Conservation (phyloP, 2,113 vertebrate genomes). For the Anolis carolinensis region DNA sequence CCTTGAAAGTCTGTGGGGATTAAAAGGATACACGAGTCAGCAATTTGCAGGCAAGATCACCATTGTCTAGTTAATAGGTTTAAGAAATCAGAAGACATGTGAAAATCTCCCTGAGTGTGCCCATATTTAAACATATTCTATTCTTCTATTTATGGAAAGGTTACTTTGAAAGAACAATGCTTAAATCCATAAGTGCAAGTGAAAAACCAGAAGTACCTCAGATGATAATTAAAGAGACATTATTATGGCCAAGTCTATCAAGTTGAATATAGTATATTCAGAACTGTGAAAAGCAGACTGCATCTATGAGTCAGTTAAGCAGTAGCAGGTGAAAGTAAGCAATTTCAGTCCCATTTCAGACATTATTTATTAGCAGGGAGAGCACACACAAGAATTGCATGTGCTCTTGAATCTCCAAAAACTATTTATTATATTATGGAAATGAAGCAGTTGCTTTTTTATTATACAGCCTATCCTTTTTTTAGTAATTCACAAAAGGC, state of each 20-base stretch:
- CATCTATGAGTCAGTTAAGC: neutral
- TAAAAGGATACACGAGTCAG: constrained; percentile 16
- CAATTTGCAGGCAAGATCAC: neutral
- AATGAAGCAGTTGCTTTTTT: too few species aligned
- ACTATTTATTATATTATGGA: neutral
- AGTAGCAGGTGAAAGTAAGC: neutral
- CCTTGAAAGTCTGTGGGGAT: constrained; percentile 20
- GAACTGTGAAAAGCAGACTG: neutral
- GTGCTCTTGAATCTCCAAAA: neutral
- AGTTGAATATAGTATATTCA: neutral
- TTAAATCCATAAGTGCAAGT: neutral
- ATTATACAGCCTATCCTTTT: too few species aligned
- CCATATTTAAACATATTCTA: neutral
- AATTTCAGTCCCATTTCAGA: neutral
- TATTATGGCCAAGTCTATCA: neutral
- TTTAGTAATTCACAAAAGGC: too few species aligned
- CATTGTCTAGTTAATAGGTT: constrained; percentile 21
- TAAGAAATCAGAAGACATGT: constrained; percentile 3
- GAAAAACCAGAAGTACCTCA: neutral
- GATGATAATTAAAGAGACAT: neutral
- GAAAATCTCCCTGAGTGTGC: neutral
- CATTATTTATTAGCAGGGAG: neutral
- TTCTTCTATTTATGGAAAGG: constrained; percentile 1
- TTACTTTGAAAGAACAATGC: constrained; percentile 3
- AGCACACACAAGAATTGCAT: neutral